A percentile compares a stretch with the other conserved stretches of the same genome.
Evolutionary conservation across 92 coral and sea anemone genomes (phyloP).

Genomic region (Metridium senile): DNA sequence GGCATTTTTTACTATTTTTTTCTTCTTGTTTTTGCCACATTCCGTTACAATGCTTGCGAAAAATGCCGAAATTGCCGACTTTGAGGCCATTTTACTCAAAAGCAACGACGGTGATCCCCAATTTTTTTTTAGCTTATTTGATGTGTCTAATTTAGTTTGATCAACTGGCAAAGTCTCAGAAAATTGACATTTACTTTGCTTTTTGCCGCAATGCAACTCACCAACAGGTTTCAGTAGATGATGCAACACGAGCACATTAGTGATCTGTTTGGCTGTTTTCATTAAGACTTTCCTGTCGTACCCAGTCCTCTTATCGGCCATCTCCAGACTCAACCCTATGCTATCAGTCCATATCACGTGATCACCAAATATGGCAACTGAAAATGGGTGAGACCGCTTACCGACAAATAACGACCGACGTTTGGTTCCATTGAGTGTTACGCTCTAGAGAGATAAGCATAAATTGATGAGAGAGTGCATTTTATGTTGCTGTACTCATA

Average conservation of each 20-base stretch:
- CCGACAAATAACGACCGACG: conserved; percentile 55
- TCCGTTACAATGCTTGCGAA: no score
- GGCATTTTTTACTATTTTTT: no score
- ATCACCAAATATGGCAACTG: conserved; percentile 80
- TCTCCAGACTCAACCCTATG: conserved; percentile 65
- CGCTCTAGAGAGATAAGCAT: conserved; percentile 17
- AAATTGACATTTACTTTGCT: no score
- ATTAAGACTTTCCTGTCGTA: conserved; percentile 16
- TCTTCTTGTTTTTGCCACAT: no score
- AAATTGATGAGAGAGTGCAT: no score
- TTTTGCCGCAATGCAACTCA: conserved; percentile 7
- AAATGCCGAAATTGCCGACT: no score
- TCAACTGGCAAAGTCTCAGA: no score
- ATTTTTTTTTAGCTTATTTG: no score
- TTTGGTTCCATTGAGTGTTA: conserved; percentile 66
- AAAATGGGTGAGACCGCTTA: conserved; percentile 81
- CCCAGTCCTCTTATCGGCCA: conserved; percentile 57
- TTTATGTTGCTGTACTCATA: no score
- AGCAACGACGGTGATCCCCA: no score
- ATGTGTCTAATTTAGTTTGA: no score
- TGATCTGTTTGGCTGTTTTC: not conserved
- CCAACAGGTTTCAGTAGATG: conserved; percentile 30
- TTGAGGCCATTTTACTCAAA: no score
- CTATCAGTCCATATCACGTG: conserved; percentile 92
- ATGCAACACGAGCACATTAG: conserved; percentile 31